Evolutionary conservation across 2,797 vertebrate species (phyloP).

Genomic region (Prunella strophiata): DNA sequence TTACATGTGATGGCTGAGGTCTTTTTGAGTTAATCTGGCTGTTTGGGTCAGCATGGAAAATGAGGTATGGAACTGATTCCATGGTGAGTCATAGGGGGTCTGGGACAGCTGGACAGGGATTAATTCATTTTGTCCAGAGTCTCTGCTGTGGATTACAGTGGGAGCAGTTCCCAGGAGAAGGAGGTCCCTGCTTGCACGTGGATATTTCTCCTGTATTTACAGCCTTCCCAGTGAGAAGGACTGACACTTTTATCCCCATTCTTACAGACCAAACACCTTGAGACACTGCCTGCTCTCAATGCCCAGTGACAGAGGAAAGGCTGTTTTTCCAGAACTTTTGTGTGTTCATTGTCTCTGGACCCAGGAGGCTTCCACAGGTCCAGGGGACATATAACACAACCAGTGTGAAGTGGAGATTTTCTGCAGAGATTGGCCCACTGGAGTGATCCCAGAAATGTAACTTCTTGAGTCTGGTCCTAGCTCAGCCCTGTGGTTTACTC

Average conservation of each 20-base stretch:
- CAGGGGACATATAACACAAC: fast-evolving
- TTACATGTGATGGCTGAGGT: not conserved
- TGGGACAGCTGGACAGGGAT: not conserved
- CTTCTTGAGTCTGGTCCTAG: not conserved
- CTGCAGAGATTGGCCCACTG: not conserved
- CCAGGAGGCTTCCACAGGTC: not conserved
- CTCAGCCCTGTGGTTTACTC: not conserved
- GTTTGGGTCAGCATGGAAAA: slow-evolving; percentile 12
- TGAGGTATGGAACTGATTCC: not conserved
- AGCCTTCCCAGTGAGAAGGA: not conserved
- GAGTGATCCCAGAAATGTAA: not conserved
- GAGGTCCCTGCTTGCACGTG: not conserved
- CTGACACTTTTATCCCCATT: not conserved
- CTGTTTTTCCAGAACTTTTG: not conserved
- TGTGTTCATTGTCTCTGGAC: not conserved
- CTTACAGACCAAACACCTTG: not conserved
- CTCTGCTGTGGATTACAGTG: not conserved
- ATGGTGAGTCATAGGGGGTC: not conserved
- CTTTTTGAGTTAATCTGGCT: not conserved
- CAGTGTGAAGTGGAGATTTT: not conserved
- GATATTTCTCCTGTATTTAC: not conserved
- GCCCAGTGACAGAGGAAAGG: not conserved
- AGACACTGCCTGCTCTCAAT: not conserved
- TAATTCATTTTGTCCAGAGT: not conserved
- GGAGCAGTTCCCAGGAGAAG: not conserved